phyloP scores from a whole-genome alignment of 2,888 invertebrate genomes.

The Ennomos erosarius region DNA sequence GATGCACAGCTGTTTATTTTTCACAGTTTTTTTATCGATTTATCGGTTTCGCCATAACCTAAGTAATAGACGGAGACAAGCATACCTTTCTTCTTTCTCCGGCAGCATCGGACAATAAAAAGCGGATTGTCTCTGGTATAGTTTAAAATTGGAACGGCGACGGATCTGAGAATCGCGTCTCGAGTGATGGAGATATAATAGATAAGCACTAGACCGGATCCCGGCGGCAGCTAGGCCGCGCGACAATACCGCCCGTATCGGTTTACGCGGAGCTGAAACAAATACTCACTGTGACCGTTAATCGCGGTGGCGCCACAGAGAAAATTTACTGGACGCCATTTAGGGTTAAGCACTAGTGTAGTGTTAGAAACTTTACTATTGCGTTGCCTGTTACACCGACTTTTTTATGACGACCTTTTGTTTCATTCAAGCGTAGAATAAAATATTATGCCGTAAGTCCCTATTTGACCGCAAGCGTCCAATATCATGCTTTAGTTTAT shows the following conservation, averaged over 20 bases:
- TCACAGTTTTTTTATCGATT: constrained; percentile 37
- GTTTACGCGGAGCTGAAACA: constrained; percentile 76
- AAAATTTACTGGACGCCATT: constrained; percentile 52
- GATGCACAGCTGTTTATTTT: constrained; percentile 39
- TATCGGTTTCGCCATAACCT: constrained; percentile 33
- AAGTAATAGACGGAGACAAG: constrained; percentile 50
- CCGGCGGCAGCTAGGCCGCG: constrained; percentile 63
- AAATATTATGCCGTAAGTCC: background rate
- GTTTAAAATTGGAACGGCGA: constrained; percentile 73
- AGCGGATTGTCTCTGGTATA: constrained; percentile 70
- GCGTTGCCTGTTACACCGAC: constrained; percentile 3
- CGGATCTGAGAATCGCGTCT: constrained; percentile 69
- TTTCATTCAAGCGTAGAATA: constrained; percentile 2
- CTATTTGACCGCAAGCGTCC: constrained; percentile 10
- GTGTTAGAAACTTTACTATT: constrained; percentile 13
- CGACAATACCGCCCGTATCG: constrained; percentile 78
- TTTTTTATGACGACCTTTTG: constrained; percentile 9
- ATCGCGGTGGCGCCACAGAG: constrained; percentile 76
- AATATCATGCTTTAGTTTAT: constrained; percentile 9
- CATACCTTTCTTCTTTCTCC: constrained; percentile 45
- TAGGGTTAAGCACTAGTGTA: constrained; percentile 30
- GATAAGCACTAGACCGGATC: constrained; percentile 81
- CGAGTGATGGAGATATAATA: constrained; percentile 74
- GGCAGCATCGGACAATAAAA: constrained; percentile 61
- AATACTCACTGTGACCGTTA: constrained; percentile 75